Conservation (phyloP, 2,113 vertebrate species). For the Australoheros scitulus region DNA sequence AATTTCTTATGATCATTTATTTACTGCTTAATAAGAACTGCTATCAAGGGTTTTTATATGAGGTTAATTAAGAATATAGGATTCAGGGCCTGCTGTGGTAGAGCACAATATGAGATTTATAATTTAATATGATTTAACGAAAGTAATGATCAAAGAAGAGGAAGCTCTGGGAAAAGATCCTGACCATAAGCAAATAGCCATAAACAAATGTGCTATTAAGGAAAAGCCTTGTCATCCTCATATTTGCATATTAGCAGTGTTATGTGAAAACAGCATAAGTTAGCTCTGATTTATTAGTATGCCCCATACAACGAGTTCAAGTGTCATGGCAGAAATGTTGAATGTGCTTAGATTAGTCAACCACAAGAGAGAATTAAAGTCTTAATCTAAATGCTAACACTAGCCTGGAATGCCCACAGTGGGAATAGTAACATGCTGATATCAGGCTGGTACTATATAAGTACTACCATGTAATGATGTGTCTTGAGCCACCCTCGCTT, state of each 20-base stretch:
- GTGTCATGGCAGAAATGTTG: neutral
- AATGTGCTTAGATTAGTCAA: neutral
- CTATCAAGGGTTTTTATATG: neutral
- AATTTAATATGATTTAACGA: conserved; percentile 27
- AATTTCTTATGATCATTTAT: neutral
- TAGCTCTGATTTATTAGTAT: conserved; percentile 27
- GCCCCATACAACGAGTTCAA: neutral
- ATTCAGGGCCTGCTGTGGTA: neutral
- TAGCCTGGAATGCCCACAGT: neutral
- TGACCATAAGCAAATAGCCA: conserved; percentile 67
- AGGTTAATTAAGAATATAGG: neutral
- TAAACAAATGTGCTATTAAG: conserved; percentile 65
- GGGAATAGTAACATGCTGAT: neutral
- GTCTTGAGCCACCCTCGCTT: neutral
- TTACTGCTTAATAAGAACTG: neutral
- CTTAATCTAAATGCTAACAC: neutral
- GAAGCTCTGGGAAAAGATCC: conserved; percentile 39
- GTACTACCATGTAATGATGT: neutral
- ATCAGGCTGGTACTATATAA: neutral
- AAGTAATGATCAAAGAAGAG: conserved; percentile 23
- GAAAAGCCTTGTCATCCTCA: conserved; percentile 25
- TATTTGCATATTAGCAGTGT: conserved; percentile 65
- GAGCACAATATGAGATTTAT: neutral
- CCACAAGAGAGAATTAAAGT: neutral
- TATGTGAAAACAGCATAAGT: conserved; percentile 24